A percentile compares a stretch with the other conserved stretches of the same genome.
Evolutionary conservation across 2,113 vertebrate species (phyloP).

Genomic region (Saguinus imperator): DNA sequence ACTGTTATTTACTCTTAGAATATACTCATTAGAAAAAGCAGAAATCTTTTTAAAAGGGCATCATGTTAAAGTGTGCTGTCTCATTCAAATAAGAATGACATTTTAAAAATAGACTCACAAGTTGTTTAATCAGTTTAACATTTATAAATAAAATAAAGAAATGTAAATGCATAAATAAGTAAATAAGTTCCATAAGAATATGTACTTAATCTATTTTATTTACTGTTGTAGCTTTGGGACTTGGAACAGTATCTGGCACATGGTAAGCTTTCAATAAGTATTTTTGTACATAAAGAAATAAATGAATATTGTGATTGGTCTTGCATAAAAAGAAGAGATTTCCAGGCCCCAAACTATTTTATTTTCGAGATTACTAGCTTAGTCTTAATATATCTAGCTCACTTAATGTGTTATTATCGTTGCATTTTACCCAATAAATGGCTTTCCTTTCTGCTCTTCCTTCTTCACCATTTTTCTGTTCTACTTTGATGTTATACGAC

Average conservation of each 20-base stretch:
- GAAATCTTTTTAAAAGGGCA: neutral
- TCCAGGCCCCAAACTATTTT: neutral
- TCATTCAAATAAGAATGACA: neutral
- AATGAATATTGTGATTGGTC: neutral
- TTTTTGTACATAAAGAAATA: constrained; percentile 26
- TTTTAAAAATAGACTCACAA: neutral
- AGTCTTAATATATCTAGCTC: neutral
- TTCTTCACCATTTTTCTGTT: neutral
- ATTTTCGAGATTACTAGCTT: neutral
- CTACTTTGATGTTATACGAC: neutral
- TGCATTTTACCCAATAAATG: neutral
- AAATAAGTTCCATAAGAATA: neutral
- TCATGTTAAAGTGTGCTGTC: neutral
- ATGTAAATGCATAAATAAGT: neutral
- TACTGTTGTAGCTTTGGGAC: neutral
- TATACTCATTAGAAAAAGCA: neutral
- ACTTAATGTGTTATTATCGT: neutral
- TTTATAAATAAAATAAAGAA: constrained; percentile 11
- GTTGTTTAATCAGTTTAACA: neutral
- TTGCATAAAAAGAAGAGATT: neutral
- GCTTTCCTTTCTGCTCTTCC: neutral
- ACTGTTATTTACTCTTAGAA: neutral
- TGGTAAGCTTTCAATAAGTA: neutral
- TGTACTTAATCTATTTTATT: neutral
- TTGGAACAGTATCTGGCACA: neutral